Percentiles rank a stretch among this genome's conserved stretches.
These are phyloP conservation scores for Uropetala carovei DNA, from an alignment of 2,888 invertebrate species.

Conservation along the genomic window DNA sequence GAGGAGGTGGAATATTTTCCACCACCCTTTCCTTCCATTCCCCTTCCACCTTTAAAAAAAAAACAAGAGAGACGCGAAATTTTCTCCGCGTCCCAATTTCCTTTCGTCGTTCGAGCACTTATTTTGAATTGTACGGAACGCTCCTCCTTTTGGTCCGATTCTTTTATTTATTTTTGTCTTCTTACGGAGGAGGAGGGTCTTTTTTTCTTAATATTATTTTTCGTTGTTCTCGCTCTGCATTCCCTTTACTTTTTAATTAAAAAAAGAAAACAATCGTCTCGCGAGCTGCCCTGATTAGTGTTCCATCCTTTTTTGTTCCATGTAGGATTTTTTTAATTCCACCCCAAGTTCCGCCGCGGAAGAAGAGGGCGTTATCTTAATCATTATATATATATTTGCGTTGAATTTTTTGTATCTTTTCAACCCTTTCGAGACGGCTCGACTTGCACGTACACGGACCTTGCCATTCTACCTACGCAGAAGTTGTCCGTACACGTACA, in stretches of 20 bases:
- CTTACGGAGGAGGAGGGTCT: neutral
- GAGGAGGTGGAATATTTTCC: neutral
- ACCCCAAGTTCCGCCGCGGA: too few relatives aligned
- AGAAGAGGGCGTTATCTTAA: too few relatives aligned
- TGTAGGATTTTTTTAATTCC: neutral
- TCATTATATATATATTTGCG: too few relatives aligned
- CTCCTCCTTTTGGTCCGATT: neutral
- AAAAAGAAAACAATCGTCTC: conserved; percentile 1
- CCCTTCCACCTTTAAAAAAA: too few relatives aligned
- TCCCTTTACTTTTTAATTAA: neutral
- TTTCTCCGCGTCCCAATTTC: conserved; percentile 27
- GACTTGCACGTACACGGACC: neutral
- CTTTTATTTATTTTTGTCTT: neutral
- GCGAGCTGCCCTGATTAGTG: neutral
- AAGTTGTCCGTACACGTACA: too few relatives aligned
- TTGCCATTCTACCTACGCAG: neutral
- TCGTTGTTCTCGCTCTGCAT: neutral
- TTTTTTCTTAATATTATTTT: too few relatives aligned
- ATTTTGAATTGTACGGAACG: neutral
- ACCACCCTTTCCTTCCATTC: neutral
- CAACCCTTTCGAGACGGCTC: neutral
- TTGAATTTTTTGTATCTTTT: too few relatives aligned
- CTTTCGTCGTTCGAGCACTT: conserved; percentile 25
- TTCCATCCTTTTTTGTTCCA: neutral
- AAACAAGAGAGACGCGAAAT: neutral